Base-by-base conservation (phyloP, 2,888 invertebrate species). In the Uropetala carovei region DNA sequence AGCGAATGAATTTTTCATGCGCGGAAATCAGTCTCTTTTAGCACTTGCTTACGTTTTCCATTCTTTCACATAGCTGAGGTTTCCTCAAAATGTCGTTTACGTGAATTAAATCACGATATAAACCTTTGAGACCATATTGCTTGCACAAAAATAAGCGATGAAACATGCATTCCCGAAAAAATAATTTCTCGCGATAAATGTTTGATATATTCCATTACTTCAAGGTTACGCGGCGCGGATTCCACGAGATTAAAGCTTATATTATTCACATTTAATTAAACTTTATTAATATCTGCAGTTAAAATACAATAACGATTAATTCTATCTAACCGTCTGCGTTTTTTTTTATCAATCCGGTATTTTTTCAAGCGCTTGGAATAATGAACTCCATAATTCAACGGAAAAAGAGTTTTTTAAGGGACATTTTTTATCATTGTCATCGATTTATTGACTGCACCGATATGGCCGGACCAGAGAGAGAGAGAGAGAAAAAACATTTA, bases 1-100 rank as follows among this genome's bases (percentile, higher is more conserved):
- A 68, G 18, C 43, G 7, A n/a, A 43, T 89, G 68, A 30, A 89
- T 89, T 89, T 89, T 89, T 89, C 60, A 89, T 89, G 64, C 13
- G 30, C 22, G n/a, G 89, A 89, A 89, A n/a, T 89, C 27, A 89
- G 43, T 60, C 60, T 43, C 18, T 8, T 64, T 89, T 22, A 89
- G 18, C 64, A 10, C 75, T 75, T 27, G 18, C 11, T 27, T 75
- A 10, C 22, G 22, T 75, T 75, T 11, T 27, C 13, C 27, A 27
- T 75, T 27, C 75, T 75, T 75, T 75, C 22, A 10, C 75, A 75
- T 75, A 75, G 22, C 75, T 27, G 75, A 1, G 75, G 22, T 27
- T 9, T 75, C 22, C 27, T 75, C 43, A 1, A 5, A 43, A 43
- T 43, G 43, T 43, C 43, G 75, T 27, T 4, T 18, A 2, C 11